Conservation (phyloP, 2,797 vertebrate genomes). For the Urocyon cinereoargenteus region DNA sequence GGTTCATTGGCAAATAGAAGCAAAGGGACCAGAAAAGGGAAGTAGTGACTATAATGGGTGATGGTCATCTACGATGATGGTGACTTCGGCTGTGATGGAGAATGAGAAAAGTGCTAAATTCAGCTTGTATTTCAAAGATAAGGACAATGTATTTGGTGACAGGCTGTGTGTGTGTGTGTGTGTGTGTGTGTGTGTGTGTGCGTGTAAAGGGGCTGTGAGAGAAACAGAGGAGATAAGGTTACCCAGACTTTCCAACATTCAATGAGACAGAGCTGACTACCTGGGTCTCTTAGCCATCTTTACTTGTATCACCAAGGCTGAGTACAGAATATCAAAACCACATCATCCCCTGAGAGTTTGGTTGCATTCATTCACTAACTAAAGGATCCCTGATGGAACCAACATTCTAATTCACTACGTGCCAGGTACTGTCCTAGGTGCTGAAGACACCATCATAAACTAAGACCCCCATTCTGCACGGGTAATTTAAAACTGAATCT, state of each 20-base stretch:
- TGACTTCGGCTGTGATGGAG: background rate
- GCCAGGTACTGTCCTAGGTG: slow-evolving; percentile 71
- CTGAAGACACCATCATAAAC: slow-evolving; percentile 55
- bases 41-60: background rate
- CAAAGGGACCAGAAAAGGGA: background rate
- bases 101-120: background rate
- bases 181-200: background rate
- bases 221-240: background rate
- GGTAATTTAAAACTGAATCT: background rate
- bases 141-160: background rate
- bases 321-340: background rate
- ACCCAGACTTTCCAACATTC: background rate
- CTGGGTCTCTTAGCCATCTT: background rate
- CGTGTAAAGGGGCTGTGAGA: background rate
- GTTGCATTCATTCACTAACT: background rate
- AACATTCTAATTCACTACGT: background rate
- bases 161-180: background rate
- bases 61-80: background rate
- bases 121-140: background rate
- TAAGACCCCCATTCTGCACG: background rate
- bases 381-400: background rate
- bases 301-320: background rate
- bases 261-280: background rate
- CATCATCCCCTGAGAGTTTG: background rate
- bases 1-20: background rate